These are phyloP conservation scores for Musca vetustissima DNA, from an alignment of 1,140 invertebrate genomes.

Conservation along the genomic window DNA sequence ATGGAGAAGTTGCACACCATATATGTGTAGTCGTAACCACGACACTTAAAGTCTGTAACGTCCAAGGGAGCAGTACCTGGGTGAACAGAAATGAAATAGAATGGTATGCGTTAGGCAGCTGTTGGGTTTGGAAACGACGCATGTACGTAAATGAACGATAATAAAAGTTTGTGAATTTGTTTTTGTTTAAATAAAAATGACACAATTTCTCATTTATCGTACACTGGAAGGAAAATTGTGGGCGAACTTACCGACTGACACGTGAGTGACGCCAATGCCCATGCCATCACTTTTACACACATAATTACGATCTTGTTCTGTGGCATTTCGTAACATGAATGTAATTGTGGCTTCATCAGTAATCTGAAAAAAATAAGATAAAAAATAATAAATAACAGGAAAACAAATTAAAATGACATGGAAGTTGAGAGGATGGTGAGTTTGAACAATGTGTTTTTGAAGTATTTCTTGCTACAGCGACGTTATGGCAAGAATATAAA, in stretches of 20 bases:
- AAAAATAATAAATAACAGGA: too few relatives aligned
- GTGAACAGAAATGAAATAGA: neutral
- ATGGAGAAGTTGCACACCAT: constrained; percentile 30
- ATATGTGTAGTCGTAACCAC: constrained; percentile 27
- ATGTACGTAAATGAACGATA: too few relatives aligned
- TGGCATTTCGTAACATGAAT: constrained; percentile 26
- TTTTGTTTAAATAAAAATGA: too few relatives aligned
- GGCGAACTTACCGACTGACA: constrained; percentile 21
- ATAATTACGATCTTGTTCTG: constrained; percentile 15
- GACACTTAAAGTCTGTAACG: constrained; percentile 26
- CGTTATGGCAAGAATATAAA: too few relatives aligned
- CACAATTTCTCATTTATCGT: too few relatives aligned
- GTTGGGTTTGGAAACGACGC: neutral
- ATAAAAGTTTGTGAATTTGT: too few relatives aligned
- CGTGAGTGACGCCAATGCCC: constrained; percentile 19
- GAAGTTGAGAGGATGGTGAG: too few relatives aligned
- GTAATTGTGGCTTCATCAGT: constrained; percentile 18
- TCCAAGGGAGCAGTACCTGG: constrained; percentile 18
- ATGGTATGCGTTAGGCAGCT: neutral
- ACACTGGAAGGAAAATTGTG: neutral
- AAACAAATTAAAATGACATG: too few relatives aligned
- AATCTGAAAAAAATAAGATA: constrained; percentile 8
- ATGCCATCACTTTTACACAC: constrained; percentile 16
- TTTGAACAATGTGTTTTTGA: too few relatives aligned
- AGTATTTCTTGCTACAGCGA: too few relatives aligned